phyloP scores from a whole-genome alignment of 2,797 vertebrate species.

The Astyanax mexicanus region DNA sequence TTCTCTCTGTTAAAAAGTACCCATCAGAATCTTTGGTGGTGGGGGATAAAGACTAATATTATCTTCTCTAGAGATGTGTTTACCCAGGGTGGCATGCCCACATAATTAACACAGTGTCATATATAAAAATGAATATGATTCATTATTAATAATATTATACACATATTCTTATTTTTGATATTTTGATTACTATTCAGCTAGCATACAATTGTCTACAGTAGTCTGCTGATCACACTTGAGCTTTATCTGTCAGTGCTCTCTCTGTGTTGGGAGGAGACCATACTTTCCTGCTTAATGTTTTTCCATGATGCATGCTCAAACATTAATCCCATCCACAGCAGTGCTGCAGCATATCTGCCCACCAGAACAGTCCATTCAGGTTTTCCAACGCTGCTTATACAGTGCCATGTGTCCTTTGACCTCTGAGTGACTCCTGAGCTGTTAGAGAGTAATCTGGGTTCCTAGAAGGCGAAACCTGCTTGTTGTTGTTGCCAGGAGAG shows the following conservation, averaged over 20 bases:
- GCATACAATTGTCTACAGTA: background rate
- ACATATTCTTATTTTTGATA: background rate
- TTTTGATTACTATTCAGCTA: background rate
- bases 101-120: too few species aligned
- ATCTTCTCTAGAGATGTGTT: too few species aligned
- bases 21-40: too few species aligned
- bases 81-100: too few species aligned
- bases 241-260: background rate
- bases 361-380: background rate
- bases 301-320: constrained; percentile 24
- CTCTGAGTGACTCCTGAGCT: constrained; percentile 29
- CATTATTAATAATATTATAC: background rate
- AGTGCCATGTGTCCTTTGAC: constrained; percentile 32
- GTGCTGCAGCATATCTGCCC: background rate
- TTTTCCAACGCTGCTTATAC: background rate
- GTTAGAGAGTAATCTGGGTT: constrained; percentile 21
- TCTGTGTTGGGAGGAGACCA: background rate
- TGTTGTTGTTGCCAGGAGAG: background rate
- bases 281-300: constrained; percentile 8
- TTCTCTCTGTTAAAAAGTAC: too few species aligned
- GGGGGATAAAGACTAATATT: too few species aligned
- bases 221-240: background rate
- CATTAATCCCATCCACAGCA: background rate
- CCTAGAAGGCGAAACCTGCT: background rate
- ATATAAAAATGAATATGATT: too few species aligned